Evolutionary conservation across 2,113 vertebrate species (phyloP).

Genomic region (Atlantisia rogersi): DNA sequence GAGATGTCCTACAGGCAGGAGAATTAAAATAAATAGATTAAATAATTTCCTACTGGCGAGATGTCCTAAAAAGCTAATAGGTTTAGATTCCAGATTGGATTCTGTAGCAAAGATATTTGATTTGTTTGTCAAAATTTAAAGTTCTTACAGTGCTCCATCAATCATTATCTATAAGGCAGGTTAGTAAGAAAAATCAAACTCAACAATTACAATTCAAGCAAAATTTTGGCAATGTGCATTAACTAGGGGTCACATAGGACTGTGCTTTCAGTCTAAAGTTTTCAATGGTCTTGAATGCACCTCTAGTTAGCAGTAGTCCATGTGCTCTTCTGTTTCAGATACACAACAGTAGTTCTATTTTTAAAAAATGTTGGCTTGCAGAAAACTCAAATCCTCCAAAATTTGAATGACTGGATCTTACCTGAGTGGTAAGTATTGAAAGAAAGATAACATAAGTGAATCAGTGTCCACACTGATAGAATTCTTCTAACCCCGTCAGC

Average conservation of each 20-base stretch:
- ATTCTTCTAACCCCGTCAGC: neutral
- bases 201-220: neutral
- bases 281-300: neutral
- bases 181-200: constrained; percentile 22
- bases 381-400: neutral
- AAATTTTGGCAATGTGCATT: neutral
- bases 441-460: neutral
- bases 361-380: neutral
- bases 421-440: neutral
- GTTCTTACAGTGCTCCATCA: constrained; percentile 24
- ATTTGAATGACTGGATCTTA: neutral
- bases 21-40: constrained; percentile 78
- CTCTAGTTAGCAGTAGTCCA: neutral
- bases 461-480: accelerated
- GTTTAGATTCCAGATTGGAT: constrained; percentile 61
- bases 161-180: neutral
- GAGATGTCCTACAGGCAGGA: constrained; percentile 71
- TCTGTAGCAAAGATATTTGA: constrained; percentile 62
- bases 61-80: constrained; percentile 73
- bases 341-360: neutral
- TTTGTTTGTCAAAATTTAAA: constrained; percentile 63
- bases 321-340: neutral
- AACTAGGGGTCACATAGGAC: neutral
- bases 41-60: constrained; percentile 73
- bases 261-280: neutral